Evolutionary conservation across 2,113 vertebrate genomes (phyloP).

Genomic region (Hemichromis elongatus): DNA sequence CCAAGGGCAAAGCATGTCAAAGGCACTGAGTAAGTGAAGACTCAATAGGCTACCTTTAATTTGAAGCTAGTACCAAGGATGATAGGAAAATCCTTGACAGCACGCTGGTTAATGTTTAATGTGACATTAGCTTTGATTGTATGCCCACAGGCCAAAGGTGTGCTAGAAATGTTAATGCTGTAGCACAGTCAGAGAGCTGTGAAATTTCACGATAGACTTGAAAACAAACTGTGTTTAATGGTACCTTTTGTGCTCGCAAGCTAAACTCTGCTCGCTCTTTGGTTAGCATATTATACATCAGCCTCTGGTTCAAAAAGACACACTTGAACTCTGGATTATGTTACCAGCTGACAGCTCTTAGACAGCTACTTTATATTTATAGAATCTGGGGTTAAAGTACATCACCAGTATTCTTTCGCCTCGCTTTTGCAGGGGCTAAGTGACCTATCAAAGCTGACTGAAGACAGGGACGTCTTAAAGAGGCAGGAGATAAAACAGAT

Average conservation of each 20-base stretch:
- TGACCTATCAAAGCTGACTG: not conserved
- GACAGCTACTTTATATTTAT: not conserved
- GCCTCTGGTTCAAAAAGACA: not conserved
- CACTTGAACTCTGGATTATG: not conserved
- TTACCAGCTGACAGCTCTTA: not conserved
- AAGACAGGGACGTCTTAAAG: not conserved
- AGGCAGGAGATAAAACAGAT: not conserved
- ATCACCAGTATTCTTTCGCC: not conserved
- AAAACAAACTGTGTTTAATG: not conserved
- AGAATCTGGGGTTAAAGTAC: not conserved
- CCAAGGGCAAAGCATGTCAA: not conserved
- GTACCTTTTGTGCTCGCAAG: not conserved
- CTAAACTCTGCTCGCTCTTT: not conserved
- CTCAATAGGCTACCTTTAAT: not conserved
- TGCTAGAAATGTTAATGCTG: not conserved
- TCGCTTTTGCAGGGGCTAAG: not conserved
- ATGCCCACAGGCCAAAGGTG: not conserved
- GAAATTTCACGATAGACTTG: not conserved
- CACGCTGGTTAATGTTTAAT: not conserved
- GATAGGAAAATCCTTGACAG: not conserved
- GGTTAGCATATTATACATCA: not conserved
- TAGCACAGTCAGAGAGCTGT: not conserved
- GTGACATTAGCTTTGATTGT: not conserved
- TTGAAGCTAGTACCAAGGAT: not conserved
- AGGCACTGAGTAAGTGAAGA: not conserved